phyloP scores from a whole-genome alignment of 1,140 invertebrate genomes.

The Olivierus martensii region DNA sequence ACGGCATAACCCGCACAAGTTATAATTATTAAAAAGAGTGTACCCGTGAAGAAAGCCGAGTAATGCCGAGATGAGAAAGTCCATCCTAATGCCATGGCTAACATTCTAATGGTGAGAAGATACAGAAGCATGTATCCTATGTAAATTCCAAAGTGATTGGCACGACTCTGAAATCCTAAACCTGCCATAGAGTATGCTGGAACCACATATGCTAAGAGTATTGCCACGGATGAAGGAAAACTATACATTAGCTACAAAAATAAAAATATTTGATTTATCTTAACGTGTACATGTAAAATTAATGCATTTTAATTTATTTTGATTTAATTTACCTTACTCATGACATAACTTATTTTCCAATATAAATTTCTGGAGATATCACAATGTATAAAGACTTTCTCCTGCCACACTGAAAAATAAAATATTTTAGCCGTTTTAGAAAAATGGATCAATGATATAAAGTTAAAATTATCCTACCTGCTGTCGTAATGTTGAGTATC shows the following conservation, averaged over 20 bases:
- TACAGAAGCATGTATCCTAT: constrained; percentile 68
- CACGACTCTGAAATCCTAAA: constrained; percentile 40
- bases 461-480: constrained; percentile 25
- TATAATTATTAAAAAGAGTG: constrained; percentile 46
- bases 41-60: constrained; percentile 39
- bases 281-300: too few relatives aligned
- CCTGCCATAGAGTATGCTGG: constrained; percentile 83
- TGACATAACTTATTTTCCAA: constrained; percentile 55
- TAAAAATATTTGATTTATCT: too few relatives aligned
- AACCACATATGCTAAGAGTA: constrained; percentile 65
- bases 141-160: constrained; percentile 54
- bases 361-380: constrained; percentile 68
- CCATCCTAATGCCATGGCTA: constrained; percentile 52
- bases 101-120: constrained; percentile 50
- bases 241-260: constrained; percentile 40
- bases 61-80: constrained; percentile 32
- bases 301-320: too few relatives aligned
- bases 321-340: constrained; percentile 49
- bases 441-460: too few relatives aligned
- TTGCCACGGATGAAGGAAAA: constrained; percentile 43
- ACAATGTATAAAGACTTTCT: constrained; percentile 52
- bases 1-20: constrained; percentile 53
- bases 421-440: too few relatives aligned
- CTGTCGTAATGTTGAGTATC: constrained; percentile 48
- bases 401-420: constrained; percentile 37